Percentiles rank a stretch among this genome's conserved stretches.
Conservation (phyloP, 2,888 invertebrate genomes). For the Amorpha juglandis region DNA sequence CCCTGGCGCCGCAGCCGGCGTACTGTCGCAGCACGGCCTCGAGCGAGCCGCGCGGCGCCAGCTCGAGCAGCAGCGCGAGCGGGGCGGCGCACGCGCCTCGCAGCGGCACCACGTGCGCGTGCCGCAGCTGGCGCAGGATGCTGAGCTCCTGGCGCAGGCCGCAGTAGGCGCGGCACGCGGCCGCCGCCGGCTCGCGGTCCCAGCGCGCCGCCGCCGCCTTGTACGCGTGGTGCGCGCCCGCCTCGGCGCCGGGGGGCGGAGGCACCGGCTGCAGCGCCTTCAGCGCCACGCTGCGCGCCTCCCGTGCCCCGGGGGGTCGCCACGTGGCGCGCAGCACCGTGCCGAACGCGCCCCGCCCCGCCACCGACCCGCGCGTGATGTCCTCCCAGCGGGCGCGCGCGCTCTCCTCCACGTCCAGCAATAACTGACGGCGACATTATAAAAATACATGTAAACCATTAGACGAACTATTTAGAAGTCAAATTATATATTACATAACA, state of each 20-base stretch:
- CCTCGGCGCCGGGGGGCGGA: slow-evolving; percentile 81
- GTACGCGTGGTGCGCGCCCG: slow-evolving; percentile 63
- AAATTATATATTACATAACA: too few relatives aligned
- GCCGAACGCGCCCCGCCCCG: slow-evolving; percentile 99
- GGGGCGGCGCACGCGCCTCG: slow-evolving; percentile 96
- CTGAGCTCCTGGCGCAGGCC: slow-evolving; percentile 97
- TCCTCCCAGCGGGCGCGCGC: slow-evolving; percentile 92
- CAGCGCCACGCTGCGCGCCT: slow-evolving; percentile 87
- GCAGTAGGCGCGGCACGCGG: slow-evolving; percentile 97
- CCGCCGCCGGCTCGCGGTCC: slow-evolving; percentile 96
- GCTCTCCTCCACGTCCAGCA: slow-evolving; percentile 93
- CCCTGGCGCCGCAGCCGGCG: slow-evolving; percentile 91
- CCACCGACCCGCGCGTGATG: slow-evolving; percentile 89
- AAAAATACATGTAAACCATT: not conserved
- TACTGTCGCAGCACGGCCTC: slow-evolving; percentile 93
- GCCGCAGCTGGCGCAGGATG: slow-evolving; percentile 92
- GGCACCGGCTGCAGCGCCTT: slow-evolving; percentile 98
- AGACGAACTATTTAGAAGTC: too few relatives aligned
- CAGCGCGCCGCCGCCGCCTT: slow-evolving; percentile 93
- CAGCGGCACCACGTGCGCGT: slow-evolving; percentile 96
- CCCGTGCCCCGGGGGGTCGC: slow-evolving; percentile 70
- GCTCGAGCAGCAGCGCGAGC: slow-evolving; percentile 93
- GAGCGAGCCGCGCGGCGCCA: slow-evolving; percentile 96
- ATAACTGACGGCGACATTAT: slow-evolving; percentile 80
- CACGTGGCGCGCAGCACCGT: slow-evolving; percentile 95